These are phyloP conservation scores for Epizoanthus rinbou DNA, from an alignment of 92 coral and sea anemone genomes.

Conservation along the genomic window DNA sequence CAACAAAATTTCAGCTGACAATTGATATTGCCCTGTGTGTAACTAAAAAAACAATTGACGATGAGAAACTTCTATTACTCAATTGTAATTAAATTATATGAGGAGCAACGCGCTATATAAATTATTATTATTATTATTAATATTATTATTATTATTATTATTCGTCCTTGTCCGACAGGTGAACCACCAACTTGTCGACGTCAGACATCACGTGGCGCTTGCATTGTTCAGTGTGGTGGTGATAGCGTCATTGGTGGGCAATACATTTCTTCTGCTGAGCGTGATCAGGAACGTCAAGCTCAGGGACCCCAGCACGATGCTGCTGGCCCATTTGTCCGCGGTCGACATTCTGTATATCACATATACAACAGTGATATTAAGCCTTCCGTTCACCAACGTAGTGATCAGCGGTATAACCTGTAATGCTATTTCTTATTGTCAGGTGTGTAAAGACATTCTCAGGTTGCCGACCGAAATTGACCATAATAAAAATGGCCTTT, in stretches of 20 bases:
- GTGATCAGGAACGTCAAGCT: slow-evolving; percentile 34
- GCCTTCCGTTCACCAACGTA: slow-evolving; percentile 29
- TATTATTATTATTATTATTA: too few species aligned
- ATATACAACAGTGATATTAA: slow-evolving; percentile 2
- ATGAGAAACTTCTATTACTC: too few species aligned
- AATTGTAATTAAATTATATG: too few species aligned
- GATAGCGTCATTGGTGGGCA: slow-evolving; percentile 6
- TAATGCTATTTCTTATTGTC: slow-evolving; percentile 1
- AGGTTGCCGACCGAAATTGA: too few species aligned
- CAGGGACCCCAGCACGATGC: slow-evolving; percentile 37
- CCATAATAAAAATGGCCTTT: too few species aligned
- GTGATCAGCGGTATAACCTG: slow-evolving; percentile 19
- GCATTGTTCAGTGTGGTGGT: slow-evolving; percentile 11
- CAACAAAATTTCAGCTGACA: too few species aligned
- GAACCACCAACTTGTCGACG: not conserved
- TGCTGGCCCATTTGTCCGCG: slow-evolving; percentile 38
- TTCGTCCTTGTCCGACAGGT: not conserved
- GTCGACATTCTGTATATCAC: slow-evolving; percentile 32
- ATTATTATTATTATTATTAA: too few species aligned
- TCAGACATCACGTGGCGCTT: slow-evolving; percentile 11
- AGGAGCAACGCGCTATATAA: too few species aligned
- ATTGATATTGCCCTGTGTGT: too few species aligned
- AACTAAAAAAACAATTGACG: too few species aligned
- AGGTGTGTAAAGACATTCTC: slow-evolving; percentile 29
- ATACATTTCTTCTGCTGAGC: slow-evolving; percentile 22